A percentile compares a stretch with the other conserved stretches of the same genome.
These are phyloP conservation scores for Halcyon chelicuti DNA, from an alignment of 2,797 vertebrate species.

Conservation along the genomic window DNA sequence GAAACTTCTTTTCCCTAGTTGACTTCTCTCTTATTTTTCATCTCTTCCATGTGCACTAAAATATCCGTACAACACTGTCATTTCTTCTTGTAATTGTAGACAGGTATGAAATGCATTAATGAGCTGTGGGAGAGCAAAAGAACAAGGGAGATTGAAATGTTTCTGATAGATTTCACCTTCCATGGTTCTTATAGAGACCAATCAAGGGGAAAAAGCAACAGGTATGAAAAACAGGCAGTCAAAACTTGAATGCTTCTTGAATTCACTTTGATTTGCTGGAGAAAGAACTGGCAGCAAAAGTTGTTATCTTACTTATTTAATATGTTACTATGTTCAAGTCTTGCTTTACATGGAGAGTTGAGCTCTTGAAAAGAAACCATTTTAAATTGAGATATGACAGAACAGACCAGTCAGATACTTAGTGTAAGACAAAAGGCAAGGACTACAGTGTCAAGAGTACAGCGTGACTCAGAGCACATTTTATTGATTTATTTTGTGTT, in stretches of 20 bases:
- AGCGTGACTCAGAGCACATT: not conserved
- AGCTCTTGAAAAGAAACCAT: not conserved
- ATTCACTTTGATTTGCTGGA: not conserved
- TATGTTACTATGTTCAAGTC: not conserved
- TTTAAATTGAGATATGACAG: not conserved
- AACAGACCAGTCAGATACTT: not conserved
- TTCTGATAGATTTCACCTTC: not conserved
- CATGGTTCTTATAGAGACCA: not conserved
- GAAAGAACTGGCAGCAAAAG: not conserved
- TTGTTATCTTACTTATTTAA: not conserved
- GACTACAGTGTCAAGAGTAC: not conserved
- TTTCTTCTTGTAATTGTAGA: not conserved
- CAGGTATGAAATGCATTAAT: not conserved
- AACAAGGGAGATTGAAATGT: not conserved
- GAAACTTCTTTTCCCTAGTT: not conserved
- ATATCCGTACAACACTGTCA: not conserved
- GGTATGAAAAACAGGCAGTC: not conserved
- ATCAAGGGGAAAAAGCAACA: not conserved
- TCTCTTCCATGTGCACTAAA: not conserved
- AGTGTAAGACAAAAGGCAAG: not conserved
- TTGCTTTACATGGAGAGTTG: not conserved
- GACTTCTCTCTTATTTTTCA: not conserved
- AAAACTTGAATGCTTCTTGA: not conserved
- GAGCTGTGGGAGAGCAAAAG: not conserved
- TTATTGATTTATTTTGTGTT: not conserved